Evolutionary conservation across 2,797 vertebrate species (phyloP), one percentile per base, ranked within the genome.

Genomic region (Champsocephalus gunnari): DNA sequence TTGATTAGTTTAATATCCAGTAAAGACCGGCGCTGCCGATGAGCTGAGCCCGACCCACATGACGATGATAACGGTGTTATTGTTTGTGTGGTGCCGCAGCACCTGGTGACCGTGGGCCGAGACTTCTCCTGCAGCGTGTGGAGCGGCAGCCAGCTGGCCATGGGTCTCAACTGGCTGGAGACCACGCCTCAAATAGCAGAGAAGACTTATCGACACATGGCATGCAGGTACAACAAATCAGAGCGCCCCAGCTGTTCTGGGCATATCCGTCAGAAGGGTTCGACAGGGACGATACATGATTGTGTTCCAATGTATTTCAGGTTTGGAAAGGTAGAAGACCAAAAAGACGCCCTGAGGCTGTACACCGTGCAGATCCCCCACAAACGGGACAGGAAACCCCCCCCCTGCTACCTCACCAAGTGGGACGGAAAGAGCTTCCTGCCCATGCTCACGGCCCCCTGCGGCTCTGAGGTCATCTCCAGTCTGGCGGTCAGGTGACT

Each of bases 351-450:
- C 0, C 83, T 97, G 76, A 94, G 97, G 62, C 96, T 99, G 55
- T 99, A 98, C 92, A 98, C 98, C 0, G 96, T 98, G 48, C 98
- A 99, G 92, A 97, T 99, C 79, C 98, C 98, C 10, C 96, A 99
- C 89, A 98, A 97, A 88, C 93, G 98, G 56, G 96, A 97, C 64
- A 94, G 97, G 9, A 96, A 95, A 12, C 97, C 96, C 0, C 96
- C 94, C 0, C 95, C 95, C 0, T 99, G 97, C 91, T 99, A 97
- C 94, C 93, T 99, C 87, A 99, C 97, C 67, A 99, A 99, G 89
- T 99, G 98, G 98, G 97, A 99, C 0, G 96, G 96, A 19, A 93
- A 89, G 62, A 96, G 92, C 79, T 98, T 98, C 81, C 88, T 99
- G 82, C 96, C 98, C 0, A 95, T 99, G 89, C 95, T 97, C 77